These are phyloP conservation scores for Agrochola circellaris DNA, from an alignment of 2,888 invertebrate species.

Conservation along the genomic window DNA sequence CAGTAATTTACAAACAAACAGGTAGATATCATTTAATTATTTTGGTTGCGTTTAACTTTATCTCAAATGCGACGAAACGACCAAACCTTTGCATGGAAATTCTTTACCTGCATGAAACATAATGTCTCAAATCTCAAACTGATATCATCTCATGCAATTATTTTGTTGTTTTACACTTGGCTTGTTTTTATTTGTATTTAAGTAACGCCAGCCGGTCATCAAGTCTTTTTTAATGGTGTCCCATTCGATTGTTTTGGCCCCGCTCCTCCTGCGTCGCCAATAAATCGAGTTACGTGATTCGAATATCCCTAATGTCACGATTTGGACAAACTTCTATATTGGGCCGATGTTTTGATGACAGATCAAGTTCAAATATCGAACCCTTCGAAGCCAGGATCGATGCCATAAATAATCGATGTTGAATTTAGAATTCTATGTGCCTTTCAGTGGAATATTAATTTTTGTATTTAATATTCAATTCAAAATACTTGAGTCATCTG, in stretches of 20 bases:
- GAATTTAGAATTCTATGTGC: slow-evolving; percentile 36
- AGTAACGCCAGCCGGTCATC: slow-evolving; percentile 41
- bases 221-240: slow-evolving; percentile 55
- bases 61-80: neutral
- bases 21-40: neutral
- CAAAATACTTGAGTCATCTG: neutral
- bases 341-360: slow-evolving; percentile 40
- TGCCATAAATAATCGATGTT: slow-evolving; percentile 17
- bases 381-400: slow-evolving; percentile 1
- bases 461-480: slow-evolving; percentile 8
- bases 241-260: slow-evolving; percentile 70
- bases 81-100: slow-evolving; percentile 19
- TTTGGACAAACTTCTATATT: slow-evolving; percentile 29
- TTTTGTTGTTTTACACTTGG: slow-evolving; percentile 43
- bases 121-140: slow-evolving; percentile 6
- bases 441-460: slow-evolving; percentile 17
- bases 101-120: slow-evolving; percentile 13
- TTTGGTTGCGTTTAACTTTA: neutral
- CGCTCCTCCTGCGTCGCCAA: slow-evolving; percentile 64
- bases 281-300: slow-evolving; percentile 67
- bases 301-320: slow-evolving; percentile 58
- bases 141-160: slow-evolving; percentile 35
- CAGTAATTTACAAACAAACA: neutral
- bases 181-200: slow-evolving; percentile 52
- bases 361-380: slow-evolving; percentile 45